Percentiles rank a stretch among this genome's conserved stretches.
phyloP scores from a whole-genome alignment of 2,888 invertebrate species.

The Oscheius sp. region DNA sequence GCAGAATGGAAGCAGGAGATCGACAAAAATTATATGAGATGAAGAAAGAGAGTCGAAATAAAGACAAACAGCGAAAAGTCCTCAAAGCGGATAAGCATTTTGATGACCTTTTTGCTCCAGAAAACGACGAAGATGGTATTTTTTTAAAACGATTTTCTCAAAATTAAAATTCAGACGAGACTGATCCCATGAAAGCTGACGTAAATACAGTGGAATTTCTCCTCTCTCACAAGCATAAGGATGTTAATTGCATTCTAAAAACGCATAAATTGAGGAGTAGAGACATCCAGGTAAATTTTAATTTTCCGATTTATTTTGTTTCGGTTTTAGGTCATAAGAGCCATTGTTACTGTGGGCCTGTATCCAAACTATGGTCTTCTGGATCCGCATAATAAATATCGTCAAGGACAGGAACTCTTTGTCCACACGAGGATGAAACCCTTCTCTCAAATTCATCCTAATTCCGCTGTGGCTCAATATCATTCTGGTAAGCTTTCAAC shows the following conservation, averaged over 20 bases:
- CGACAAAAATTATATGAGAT: slow-evolving; percentile 84
- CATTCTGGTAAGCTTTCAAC: slow-evolving; percentile 54
- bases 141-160: background rate
- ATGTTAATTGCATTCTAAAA: slow-evolving; percentile 46
- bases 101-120: slow-evolving; percentile 49
- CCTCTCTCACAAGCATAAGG: slow-evolving; percentile 50
- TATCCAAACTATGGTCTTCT: slow-evolving; percentile 95
- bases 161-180: slow-evolving; percentile 34
- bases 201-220: slow-evolving; percentile 58
- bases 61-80: slow-evolving; percentile 75
- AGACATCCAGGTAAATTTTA: slow-evolving; percentile 44
- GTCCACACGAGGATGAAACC: slow-evolving; percentile 63
- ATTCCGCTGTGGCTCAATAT: slow-evolving; percentile 60
- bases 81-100: slow-evolving; percentile 73
- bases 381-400: slow-evolving; percentile 90
- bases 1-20: slow-evolving; percentile 83
- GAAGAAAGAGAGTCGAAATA: slow-evolving; percentile 74
- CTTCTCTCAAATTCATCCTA: slow-evolving; percentile 63
- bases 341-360: slow-evolving; percentile 86
- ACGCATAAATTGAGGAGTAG: slow-evolving; percentile 46
- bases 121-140: slow-evolving; percentile 52
- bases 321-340: slow-evolving; percentile 39
- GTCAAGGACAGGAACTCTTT: slow-evolving; percentile 72
- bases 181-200: slow-evolving; percentile 51
- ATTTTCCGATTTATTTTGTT: background rate